Percentiles rank a stretch among this genome's conserved stretches.
Conservation (phyloP, 1,140 invertebrate species). For the Caenorhabditis inopinata region DNA sequence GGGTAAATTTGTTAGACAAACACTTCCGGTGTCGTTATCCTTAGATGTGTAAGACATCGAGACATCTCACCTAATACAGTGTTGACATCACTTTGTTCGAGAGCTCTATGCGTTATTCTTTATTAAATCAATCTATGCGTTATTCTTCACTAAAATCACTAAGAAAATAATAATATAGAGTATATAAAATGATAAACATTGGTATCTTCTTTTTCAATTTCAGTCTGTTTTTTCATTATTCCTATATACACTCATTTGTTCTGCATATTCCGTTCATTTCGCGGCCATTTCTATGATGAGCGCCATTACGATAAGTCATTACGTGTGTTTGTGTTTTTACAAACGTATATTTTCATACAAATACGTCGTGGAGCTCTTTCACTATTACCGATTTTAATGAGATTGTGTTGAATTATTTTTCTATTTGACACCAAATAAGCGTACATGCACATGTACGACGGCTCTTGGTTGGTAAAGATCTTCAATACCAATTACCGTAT, state of each 20-base stretch:
- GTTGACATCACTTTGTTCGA: not conserved
- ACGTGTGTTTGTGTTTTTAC: constrained; percentile 19
- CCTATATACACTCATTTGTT: too few species aligned
- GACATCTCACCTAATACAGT: not conserved
- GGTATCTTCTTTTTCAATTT: not conserved
- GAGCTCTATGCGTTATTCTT: not conserved
- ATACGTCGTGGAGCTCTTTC: not conserved
- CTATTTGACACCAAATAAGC: constrained; percentile 27
- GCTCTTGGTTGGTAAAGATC: not conserved
- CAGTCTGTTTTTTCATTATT: not conserved
- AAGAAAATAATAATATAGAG: too few species aligned
- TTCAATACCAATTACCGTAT: constrained; percentile 4
- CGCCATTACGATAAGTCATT: constrained; percentile 12
- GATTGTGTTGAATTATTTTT: constrained; percentile 33
- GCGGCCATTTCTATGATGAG: not conserved
- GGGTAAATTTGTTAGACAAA: constrained; percentile 26
- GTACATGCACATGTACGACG: not conserved
- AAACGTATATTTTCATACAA: constrained; percentile 13
- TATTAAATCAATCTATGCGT: not conserved
- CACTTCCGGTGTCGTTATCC: constrained; percentile 24
- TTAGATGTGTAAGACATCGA: not conserved
- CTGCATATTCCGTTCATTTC: not conserved
- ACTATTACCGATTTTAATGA: constrained; percentile 9
- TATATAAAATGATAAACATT: too few species aligned
- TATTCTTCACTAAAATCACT: too few species aligned